Percentiles rank a stretch among this genome's conserved stretches.
phyloP scores from a whole-genome alignment of 2,888 invertebrate genomes.

The Lutraria lutraria region DNA sequence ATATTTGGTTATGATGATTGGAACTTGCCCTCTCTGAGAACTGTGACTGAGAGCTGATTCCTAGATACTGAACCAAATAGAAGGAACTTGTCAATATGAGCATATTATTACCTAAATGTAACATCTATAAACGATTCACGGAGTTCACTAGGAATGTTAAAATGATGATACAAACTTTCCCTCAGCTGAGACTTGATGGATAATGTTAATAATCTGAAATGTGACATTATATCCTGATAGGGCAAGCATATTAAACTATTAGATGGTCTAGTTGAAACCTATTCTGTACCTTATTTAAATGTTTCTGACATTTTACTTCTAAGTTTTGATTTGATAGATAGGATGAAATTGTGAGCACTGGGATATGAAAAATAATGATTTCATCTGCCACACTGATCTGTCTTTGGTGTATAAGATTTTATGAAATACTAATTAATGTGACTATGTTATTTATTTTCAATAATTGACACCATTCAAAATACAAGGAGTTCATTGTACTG shows the following conservation, averaged over 20 bases:
- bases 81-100: background rate
- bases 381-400: slow-evolving; percentile 43
- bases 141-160: too few species aligned
- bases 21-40: slow-evolving; percentile 63
- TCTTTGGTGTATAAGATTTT: background rate
- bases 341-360: slow-evolving; percentile 48
- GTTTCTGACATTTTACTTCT: background rate
- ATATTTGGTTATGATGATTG: slow-evolving; percentile 51
- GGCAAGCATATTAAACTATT: too few species aligned
- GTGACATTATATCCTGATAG: background rate
- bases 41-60: slow-evolving; percentile 44
- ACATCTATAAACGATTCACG: too few species aligned
- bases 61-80: slow-evolving; percentile 23
- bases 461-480: too few species aligned
- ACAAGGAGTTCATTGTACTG: too few species aligned
- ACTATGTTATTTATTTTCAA: too few species aligned
- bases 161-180: slow-evolving; percentile 50
- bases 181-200: slow-evolving; percentile 57
- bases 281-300: too few species aligned
- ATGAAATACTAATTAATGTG: background rate
- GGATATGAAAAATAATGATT: slow-evolving; percentile 46
- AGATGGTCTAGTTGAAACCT: too few species aligned
- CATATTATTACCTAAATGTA: background rate
- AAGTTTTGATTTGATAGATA: background rate
- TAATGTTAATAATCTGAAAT: slow-evolving; percentile 12